Evolutionary conservation across 2,797 vertebrate genomes (phyloP).

Genomic region (Crotalus adamanteus): DNA sequence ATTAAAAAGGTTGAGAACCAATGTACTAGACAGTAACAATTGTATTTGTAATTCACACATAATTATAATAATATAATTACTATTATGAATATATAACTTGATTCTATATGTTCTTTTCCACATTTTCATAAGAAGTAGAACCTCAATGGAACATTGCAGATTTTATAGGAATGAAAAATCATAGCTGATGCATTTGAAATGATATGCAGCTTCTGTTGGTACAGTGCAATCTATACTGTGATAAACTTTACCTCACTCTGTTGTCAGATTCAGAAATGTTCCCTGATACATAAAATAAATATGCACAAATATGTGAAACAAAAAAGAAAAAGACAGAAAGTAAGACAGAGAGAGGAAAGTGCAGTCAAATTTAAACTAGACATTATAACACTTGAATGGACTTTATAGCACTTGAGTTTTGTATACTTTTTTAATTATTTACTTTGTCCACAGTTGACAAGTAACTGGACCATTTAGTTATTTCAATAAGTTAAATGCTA

Average conservation of each 20-base stretch:
- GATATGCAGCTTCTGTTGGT: background rate
- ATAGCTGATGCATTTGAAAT: background rate
- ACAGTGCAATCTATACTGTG: background rate
- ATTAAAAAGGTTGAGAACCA: too few species aligned
- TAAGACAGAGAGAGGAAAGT: background rate
- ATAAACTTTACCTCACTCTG: background rate
- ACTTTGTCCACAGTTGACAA: background rate
- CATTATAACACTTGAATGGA: background rate
- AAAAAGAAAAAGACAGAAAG: background rate
- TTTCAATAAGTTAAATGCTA: background rate
- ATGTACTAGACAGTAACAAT: background rate
- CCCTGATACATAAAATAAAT: background rate
- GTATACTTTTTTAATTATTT: background rate
- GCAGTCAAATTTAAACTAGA: background rate
- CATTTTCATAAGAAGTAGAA: background rate
- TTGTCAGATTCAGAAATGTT: background rate
- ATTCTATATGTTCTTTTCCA: background rate
- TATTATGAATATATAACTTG: background rate
- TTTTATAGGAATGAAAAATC: slow-evolving; percentile 5
- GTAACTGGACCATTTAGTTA: background rate
- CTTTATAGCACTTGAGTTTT: background rate
- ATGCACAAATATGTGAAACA: background rate
- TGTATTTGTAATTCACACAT: background rate
- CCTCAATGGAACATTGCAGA: background rate
- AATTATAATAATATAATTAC: background rate